phyloP scores from a whole-genome alignment of 2,797 vertebrate species.

The Sebastes oblongus region DNA sequence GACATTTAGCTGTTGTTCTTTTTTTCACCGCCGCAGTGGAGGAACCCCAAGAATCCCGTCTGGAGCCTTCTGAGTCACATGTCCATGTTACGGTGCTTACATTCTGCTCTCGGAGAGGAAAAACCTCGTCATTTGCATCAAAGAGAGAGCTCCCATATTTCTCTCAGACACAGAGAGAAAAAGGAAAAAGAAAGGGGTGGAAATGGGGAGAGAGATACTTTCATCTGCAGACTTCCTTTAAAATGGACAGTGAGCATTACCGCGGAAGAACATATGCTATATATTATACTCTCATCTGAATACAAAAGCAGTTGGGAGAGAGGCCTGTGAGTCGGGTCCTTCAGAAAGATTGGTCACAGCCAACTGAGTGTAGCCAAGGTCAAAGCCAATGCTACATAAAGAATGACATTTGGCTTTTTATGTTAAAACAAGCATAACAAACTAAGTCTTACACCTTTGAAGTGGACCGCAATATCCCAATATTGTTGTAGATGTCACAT shows the following conservation, averaged over 20 bases:
- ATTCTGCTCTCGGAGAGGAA: constrained; percentile 65
- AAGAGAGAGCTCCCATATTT: constrained; percentile 77
- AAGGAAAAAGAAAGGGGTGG: constrained; percentile 49
- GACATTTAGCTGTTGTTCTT: constrained; percentile 74
- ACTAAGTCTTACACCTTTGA: constrained; percentile 57
- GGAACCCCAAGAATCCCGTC: constrained; percentile 83
- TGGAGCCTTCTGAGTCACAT: constrained; percentile 84
- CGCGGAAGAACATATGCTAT: constrained; percentile 73
- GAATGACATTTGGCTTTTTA: constrained; percentile 64
- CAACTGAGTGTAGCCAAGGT: constrained; percentile 57
- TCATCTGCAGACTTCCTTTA: constrained; percentile 84
- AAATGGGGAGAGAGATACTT: constrained; percentile 81
- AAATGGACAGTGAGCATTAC: constrained; percentile 77
- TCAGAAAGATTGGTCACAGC: constrained; percentile 77
- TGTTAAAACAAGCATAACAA: constrained; percentile 64
- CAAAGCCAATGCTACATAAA: constrained; percentile 53
- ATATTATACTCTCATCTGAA: constrained; percentile 81
- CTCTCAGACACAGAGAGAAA: constrained; percentile 52
- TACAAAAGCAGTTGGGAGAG: constrained; percentile 76
- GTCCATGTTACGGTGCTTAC: constrained; percentile 69
- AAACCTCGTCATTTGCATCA: constrained; percentile 80
- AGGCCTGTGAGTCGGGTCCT: constrained; percentile 59
- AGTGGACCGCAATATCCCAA: constrained; percentile 52
- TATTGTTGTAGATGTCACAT: constrained; percentile 49
- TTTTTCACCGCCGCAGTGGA: constrained; percentile 64